phyloP scores from a whole-genome alignment of 1,140 invertebrate genomes.

The Hermatobates lingyangjiaoensis region DNA sequence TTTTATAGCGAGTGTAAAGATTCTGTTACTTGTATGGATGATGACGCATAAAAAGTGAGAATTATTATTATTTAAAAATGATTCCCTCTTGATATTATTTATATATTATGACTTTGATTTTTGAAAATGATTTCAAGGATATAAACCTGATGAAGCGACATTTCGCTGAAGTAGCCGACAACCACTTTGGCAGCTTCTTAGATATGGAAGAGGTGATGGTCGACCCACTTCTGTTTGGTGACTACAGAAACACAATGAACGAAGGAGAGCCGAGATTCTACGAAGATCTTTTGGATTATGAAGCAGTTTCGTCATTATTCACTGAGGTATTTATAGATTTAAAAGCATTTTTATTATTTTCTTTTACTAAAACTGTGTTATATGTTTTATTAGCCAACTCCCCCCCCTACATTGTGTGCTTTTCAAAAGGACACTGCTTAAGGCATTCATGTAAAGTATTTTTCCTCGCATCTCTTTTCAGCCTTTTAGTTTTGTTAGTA shows the following conservation, averaged over 20 bases:
- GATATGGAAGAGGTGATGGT: conserved; percentile 46
- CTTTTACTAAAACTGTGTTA: no score
- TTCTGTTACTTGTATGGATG: neutral
- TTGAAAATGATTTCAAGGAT: no score
- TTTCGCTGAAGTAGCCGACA: conserved; percentile 28
- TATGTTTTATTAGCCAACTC: no score
- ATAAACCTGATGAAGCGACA: conserved; percentile 26
- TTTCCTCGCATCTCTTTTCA: no score
- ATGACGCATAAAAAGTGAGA: neutral
- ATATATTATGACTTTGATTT: no score
- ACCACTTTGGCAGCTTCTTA: conserved; percentile 24
- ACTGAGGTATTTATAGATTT: no score
- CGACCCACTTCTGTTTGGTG: conserved; percentile 70
- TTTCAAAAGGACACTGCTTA: no score
- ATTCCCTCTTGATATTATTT: neutral
- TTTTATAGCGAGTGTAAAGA: no score
- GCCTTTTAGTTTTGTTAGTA: no score
- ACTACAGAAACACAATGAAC: conserved; percentile 64
- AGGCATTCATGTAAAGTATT: no score
- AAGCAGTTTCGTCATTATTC: conserved; percentile 63
- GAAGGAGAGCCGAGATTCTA: conserved; percentile 59
- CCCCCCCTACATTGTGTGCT: no score
- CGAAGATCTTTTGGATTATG: conserved; percentile 75
- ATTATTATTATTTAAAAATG: conserved; percentile 5
- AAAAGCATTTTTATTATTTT: no score